Base-by-base conservation (phyloP, 30 jellyfish, hydroid and myxozoan genomes). In the Aurelia aurita complex sp. Pacific region DNA sequence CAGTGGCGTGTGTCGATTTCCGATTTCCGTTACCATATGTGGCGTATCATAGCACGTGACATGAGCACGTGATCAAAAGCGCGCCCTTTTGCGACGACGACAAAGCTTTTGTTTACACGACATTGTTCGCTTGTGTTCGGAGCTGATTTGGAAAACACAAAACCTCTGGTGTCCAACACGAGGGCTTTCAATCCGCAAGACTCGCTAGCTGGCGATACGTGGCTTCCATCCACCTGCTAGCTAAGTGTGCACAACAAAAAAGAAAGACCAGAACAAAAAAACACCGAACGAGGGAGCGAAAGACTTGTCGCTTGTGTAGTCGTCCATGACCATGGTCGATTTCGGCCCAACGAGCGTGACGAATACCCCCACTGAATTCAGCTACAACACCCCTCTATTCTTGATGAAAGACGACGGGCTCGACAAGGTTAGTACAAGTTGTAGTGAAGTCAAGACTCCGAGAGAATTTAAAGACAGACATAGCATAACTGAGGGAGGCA, bases 291-390 rank as follows among this genome's bases (percentile, higher is more conserved):
- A 61, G 70, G 13, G 36, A 61, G 70, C 32, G 34, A 76, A 64
- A 36, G 82, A 85, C 88, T 85, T 85, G 94, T 85, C 76, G 90
- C 90, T 87, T 87, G 96, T 87, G 96, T 87, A 87, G 69, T 88
- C 88, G 96, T 87, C 96, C 97, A 83, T 90, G 93, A 81, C 96
- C 93, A 95, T 95, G 99, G 99, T 90, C 97, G 99, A 95, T 85
- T 95, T 77, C 91, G 99, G 99, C 79, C 97, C 97, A 83, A 73
- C 98, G 69, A 86, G 96, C 96, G 95, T 85, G 90, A 95, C 98
- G 84, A 88, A 85, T 67, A 95, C 85, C 74, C 90, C 97, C 54
- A 76, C 93, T 78, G 99, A 95, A 67, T 89, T 89, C 94, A 79
- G 89, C 94, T 89, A 69, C 74, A 82, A 72, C 73, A 69, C 90